phyloP scores from a whole-genome alignment of 2,113 vertebrate species.

The Calyptomena viridis region DNA sequence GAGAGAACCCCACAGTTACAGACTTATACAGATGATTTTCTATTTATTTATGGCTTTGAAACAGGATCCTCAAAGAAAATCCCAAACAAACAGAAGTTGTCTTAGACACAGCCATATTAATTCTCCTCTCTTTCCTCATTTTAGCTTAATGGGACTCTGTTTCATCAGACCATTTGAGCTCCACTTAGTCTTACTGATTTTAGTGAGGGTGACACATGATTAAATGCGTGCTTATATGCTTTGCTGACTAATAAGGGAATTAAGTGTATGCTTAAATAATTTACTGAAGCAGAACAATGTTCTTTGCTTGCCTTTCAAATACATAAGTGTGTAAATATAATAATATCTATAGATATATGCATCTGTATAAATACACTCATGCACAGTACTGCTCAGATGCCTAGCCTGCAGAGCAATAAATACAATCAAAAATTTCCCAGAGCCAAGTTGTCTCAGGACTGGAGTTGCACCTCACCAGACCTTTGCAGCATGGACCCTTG shows the following conservation, averaged over 20 bases:
- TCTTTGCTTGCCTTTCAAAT: not conserved
- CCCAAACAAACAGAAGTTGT: not conserved
- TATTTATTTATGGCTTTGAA: not conserved
- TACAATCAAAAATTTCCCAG: not conserved
- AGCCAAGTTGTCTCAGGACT: not conserved
- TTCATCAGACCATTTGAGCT: not conserved
- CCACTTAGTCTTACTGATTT: not conserved
- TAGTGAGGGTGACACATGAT: not conserved
- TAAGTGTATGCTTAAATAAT: not conserved
- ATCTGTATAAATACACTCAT: not conserved
- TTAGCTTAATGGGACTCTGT: not conserved
- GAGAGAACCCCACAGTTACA: not conserved
- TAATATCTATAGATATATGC: rapidly evolving
- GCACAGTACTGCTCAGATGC: rapidly evolving
- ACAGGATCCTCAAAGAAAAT: not conserved
- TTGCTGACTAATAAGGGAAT: not conserved
- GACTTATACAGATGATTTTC: not conserved
- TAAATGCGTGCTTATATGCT: not conserved
- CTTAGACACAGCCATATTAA: not conserved
- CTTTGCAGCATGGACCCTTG: not conserved
- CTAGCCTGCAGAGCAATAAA: not conserved
- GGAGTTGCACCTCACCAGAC: not conserved
- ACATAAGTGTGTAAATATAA: no score
- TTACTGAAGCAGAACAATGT: not conserved
- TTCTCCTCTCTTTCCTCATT: not conserved